A percentile compares a stretch with the other conserved stretches of the same genome.
phyloP scores from a whole-genome alignment of 2,113 vertebrate genomes.

The Anguilla rostrata region DNA sequence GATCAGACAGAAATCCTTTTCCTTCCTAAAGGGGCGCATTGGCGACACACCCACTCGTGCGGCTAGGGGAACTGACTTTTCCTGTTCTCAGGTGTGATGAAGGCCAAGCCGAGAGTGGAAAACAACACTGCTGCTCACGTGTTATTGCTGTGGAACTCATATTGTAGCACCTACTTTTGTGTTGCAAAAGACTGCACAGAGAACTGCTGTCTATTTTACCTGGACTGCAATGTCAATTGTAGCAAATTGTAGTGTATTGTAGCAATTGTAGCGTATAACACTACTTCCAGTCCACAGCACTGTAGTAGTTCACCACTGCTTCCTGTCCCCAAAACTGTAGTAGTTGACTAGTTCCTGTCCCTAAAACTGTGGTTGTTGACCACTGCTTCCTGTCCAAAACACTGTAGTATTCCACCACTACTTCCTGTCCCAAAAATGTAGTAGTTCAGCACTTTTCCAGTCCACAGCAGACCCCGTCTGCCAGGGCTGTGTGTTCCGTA shows the following conservation, averaged over 20 bases:
- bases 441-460: neutral
- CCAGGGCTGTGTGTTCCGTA: neutral
- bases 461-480: neutral
- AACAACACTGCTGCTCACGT: neutral
- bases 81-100: slow-evolving; percentile 1
- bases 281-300: too few species aligned
- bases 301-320: too few species aligned
- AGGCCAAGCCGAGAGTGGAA: neutral
- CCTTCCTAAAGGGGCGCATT: neutral
- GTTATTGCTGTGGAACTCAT: neutral
- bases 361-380: too few species aligned
- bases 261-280: too few species aligned
- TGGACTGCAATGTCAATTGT: too few species aligned
- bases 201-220: neutral
- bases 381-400: too few species aligned
- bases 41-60: neutral
- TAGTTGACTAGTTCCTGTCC: too few species aligned
- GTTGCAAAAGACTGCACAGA: neutral
- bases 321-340: too few species aligned
- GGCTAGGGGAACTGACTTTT: neutral
- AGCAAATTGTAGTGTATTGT: too few species aligned
- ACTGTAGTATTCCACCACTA: too few species aligned
- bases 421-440: too few species aligned
- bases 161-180: neutral
- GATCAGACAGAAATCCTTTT: neutral